Base-by-base conservation (phyloP, 2,113 vertebrate genomes). In the Sylvia atricapilla region DNA sequence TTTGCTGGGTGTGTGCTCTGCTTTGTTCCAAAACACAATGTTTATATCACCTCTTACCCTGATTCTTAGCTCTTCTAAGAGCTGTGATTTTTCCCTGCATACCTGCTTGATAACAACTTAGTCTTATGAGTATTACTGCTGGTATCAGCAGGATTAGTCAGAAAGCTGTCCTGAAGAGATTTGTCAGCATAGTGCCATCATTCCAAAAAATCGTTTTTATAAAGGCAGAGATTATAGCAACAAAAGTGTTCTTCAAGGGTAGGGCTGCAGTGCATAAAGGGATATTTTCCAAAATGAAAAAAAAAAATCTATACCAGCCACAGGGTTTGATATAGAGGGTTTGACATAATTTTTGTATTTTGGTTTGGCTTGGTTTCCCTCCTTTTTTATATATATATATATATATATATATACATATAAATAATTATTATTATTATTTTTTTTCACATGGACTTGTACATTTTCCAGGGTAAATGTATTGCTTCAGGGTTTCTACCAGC, bases 1-100 rank as follows among this genome's bases (percentile, higher is more conserved):
- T 96, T 95, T 84, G 43, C 77, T 90, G 81, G 52, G 47, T 83
- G 84, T 95, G 41, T 41, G 41, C 24, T 44, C 66, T 87, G 62
- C 83, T 89, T 96, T 67, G 21, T 27, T 93, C 56, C 27, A 64
- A 85, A 96, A 87, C 66, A 17, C 23, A 89, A 22, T 4, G 25
- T 86, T 94, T 44, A 31, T 62, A 82, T 46, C 46, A 76, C 24
- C 19, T 77, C 18, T 44, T 15, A 23, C 87, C 8, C 44, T n/a
- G 35, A 30, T 59, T 74, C 15, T 49, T 68, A 63, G 37, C 13
- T n/a, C 6, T 44, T 78, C 21, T 70, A 8, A 49, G 47, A 49
- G 23, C 16, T 23, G 15, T 21, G 56, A 46, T 75, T 88, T 75
- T 78, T 60, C 8, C 18, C 31, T 13, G 13, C 44, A 15, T 33